Evolutionary conservation across 2,113 vertebrate species (phyloP).

Genomic region (Dromas ardeola): DNA sequence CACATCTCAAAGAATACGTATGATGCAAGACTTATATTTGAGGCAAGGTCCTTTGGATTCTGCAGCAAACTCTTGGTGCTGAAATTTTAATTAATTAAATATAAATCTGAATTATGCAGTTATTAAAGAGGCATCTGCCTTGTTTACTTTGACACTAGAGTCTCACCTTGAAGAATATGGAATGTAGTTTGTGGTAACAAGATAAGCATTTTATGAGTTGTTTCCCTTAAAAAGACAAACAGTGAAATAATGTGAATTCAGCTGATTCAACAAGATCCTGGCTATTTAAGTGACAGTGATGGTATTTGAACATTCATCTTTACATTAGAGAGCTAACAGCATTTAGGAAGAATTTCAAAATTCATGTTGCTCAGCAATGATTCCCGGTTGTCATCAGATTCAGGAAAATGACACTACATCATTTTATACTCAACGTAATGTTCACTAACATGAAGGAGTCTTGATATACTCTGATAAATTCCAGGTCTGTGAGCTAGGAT

Average conservation of each 20-base stretch:
- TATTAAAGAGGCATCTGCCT: slow-evolving; percentile 30
- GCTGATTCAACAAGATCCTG: slow-evolving; percentile 8
- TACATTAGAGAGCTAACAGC: neutral
- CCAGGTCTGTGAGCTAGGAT: neutral
- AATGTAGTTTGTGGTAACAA: neutral
- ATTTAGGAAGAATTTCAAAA: slow-evolving; percentile 24
- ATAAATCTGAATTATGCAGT: slow-evolving; percentile 5
- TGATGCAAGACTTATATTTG: neutral
- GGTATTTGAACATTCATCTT: neutral
- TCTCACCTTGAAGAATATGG: slow-evolving; percentile 10
- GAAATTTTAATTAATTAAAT: slow-evolving; percentile 50
- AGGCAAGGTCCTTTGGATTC: neutral
- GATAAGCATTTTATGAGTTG: neutral
- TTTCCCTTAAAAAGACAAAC: slow-evolving; percentile 16
- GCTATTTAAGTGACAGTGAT: neutral
- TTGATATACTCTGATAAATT: neutral
- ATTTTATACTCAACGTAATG: neutral
- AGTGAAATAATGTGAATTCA: neutral
- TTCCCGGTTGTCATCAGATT: slow-evolving; percentile 19
- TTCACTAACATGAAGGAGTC: neutral
- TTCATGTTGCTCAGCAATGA: slow-evolving; percentile 16
- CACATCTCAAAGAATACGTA: neutral
- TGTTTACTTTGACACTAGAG: slow-evolving; percentile 12
- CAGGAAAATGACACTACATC: neutral
- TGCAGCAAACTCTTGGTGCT: neutral